phyloP scores from a whole-genome alignment of 2,113 vertebrate species.

The Copsychus sechellarum region DNA sequence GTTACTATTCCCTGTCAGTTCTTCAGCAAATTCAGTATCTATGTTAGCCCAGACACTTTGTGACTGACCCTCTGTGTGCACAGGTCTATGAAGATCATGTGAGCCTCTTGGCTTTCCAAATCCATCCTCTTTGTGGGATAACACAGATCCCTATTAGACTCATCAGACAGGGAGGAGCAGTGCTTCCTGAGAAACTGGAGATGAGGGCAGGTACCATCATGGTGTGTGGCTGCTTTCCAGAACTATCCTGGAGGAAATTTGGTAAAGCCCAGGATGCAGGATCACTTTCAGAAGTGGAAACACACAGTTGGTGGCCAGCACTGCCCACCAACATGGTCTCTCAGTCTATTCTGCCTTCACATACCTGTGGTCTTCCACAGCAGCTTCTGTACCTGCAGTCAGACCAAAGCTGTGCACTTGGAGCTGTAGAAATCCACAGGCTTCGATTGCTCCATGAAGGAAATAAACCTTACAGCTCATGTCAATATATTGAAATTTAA shows the following conservation, averaged over 20 bases:
- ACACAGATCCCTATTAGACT: not conserved
- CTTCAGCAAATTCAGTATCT: not conserved
- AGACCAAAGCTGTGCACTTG: not conserved
- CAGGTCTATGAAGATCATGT: not conserved
- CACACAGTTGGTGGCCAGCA: not conserved
- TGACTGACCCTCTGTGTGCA: not conserved
- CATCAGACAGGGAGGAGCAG: not conserved
- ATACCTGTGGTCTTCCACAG: not conserved
- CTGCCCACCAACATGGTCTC: not conserved
- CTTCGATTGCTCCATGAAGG: not conserved
- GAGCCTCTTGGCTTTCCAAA: not conserved
- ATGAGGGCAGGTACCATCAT: not conserved
- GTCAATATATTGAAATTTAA: slow-evolving; percentile 21
- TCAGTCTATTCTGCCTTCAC: not conserved
- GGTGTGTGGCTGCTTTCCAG: not conserved
- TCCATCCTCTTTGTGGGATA: not conserved
- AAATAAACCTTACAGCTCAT: not conserved
- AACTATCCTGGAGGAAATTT: not conserved
- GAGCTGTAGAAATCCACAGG: not conserved
- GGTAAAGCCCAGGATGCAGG: not conserved
- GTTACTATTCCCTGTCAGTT: not conserved
- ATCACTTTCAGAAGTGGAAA: not conserved
- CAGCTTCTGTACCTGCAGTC: not conserved
- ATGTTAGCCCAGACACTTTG: not conserved
- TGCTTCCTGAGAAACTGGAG: not conserved